Evolutionary conservation across 2,797 vertebrate species (phyloP), one percentile per base, ranked within the genome.

Genomic region (Menidia menidia): DNA sequence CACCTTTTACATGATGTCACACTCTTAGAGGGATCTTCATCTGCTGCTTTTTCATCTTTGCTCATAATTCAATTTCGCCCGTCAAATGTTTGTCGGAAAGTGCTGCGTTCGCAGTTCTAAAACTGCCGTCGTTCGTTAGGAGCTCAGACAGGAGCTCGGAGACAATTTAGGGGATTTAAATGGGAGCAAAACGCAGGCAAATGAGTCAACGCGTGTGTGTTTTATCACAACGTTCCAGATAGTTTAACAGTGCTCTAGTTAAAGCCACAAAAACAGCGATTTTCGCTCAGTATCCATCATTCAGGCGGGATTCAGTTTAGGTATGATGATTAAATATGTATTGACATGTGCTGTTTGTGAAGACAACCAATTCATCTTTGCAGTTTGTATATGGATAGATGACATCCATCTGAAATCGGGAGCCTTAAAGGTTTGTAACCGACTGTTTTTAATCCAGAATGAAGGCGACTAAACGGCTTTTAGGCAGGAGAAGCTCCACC

Each of bases 401-500:
- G 18, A 50, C 39, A 56, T n/a, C 25, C 43, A 11, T n/a, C 30
- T 64, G 18, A 30, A 13, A 14, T 43, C 10, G 6, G 12, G 48
- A 4, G 19, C n/a, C 6, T 31, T 9, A 56, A 54, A 39, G 42
- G 47, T 35, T 39, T 54, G 30, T 7, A 44, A 25, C 32, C 42
- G 10, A 32, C 33, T 55, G 15, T 45, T 41, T 57, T 67, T 33
- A 53, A 25, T 25, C 11, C n/a, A 12, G 6, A 59, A 39, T 43
- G 16, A 59, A 77, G 44, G 57, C 18, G 15, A 56, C 12, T 25
- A 25, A 51, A 51, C 14, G 48, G 1, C 45, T 55, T 42, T 57
- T 52, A 85, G 54, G 30, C 56, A 87, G 64, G 87, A 78, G 82
- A 67, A 76, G 80, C 64, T 73, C 75, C 72, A 77, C 92, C 91